phyloP scores from a whole-genome alignment of 1,140 invertebrate genomes.

The Leptopilina clavipes region DNA sequence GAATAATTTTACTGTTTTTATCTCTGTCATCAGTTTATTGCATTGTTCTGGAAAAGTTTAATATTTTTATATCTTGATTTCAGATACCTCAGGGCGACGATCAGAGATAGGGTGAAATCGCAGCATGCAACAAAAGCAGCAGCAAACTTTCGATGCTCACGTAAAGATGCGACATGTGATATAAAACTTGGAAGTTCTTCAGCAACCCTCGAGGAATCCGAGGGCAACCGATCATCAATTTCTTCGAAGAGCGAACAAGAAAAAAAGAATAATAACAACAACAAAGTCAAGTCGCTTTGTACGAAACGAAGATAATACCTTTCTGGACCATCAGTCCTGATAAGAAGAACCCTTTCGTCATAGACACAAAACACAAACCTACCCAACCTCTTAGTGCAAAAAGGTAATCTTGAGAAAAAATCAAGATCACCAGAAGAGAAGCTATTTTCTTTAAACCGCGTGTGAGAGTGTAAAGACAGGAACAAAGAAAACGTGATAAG shows the following conservation, averaged over 20 bases:
- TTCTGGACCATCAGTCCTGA: constrained; percentile 12
- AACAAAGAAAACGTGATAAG: background rate
- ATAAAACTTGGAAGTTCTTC: constrained; percentile 32
- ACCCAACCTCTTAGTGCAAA: constrained; percentile 39
- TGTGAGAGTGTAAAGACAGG: background rate
- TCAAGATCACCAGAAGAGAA: background rate
- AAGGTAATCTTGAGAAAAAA: background rate
- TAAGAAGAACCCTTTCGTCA: background rate
- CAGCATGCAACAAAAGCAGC: constrained; percentile 38
- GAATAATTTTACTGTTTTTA: too few relatives aligned
- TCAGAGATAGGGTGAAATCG: background rate
- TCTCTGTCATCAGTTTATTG: background rate
- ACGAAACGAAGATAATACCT: background rate
- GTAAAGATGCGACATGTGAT: constrained; percentile 50
- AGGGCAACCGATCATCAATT: constrained; percentile 23
- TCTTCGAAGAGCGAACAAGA: constrained; percentile 21
- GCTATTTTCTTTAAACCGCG: background rate
- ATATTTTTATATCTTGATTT: constrained; percentile 47
- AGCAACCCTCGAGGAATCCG: constrained; percentile 28
- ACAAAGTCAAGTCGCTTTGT: constrained; percentile 23
- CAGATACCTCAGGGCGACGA: constrained; percentile 62
- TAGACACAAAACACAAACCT: background rate
- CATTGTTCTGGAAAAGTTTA: constrained; percentile 25
- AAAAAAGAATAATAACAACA: constrained; percentile 21
- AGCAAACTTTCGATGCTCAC: constrained; percentile 44